These are phyloP conservation scores for Tiliqua scincoides DNA, from an alignment of 2,113 vertebrate genomes.

Conservation along the genomic window DNA sequence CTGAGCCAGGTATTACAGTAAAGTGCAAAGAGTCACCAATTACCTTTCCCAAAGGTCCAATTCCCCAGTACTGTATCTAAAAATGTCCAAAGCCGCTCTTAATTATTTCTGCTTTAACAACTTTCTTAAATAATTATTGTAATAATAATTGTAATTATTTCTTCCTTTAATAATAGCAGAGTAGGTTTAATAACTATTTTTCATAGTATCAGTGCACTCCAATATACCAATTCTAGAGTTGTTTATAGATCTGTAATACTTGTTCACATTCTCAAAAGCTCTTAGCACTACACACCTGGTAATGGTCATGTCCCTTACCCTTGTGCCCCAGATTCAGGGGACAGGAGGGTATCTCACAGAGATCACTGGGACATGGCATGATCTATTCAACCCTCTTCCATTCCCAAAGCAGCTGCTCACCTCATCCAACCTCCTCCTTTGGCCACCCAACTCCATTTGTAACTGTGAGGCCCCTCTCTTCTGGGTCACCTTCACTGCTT, in stretches of 20 bases:
- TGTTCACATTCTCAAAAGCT: constrained; percentile 57
- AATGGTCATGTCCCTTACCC: no score
- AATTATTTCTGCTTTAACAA: not conserved
- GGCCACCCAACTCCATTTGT: no score
- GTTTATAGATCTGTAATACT: constrained; percentile 43
- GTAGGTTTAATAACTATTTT: not conserved
- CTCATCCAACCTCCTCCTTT: no score
- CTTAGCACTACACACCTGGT: constrained; percentile 56
- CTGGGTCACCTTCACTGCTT: no score
- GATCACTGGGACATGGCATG: no score
- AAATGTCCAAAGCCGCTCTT: constrained; percentile 5
- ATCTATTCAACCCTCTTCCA: no score
- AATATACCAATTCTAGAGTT: constrained; percentile 32
- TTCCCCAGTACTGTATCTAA: constrained; percentile 27
- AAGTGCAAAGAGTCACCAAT: not conserved
- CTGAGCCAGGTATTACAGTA: not conserved
- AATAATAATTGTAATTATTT: no score
- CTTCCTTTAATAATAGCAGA: not conserved
- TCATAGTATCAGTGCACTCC: constrained; percentile 17
- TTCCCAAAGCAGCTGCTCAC: no score
- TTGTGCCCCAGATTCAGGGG: no score
- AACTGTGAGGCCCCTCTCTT: no score
- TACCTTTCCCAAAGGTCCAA: not conserved
- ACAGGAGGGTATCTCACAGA: no score
- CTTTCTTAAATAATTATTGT: no score